Percentiles rank a stretch among this genome's conserved stretches.
These are phyloP conservation scores for Taphrorychus bicolor DNA, from an alignment of 2,888 invertebrate species.

Conservation along the genomic window DNA sequence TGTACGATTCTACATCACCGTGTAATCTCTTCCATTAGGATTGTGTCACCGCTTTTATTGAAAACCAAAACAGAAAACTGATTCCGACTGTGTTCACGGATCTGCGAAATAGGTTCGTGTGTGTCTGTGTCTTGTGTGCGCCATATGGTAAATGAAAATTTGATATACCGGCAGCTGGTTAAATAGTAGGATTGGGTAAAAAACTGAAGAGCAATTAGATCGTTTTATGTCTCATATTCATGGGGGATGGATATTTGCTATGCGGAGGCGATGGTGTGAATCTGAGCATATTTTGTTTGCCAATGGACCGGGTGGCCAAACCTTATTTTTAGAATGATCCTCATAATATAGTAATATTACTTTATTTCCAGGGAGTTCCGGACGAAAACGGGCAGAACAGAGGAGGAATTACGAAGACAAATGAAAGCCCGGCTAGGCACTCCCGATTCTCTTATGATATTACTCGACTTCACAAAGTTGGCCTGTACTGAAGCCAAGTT, in stretches of 20 bases:
- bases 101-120: slow-evolving; percentile 28
- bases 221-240: no score
- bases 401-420: slow-evolving; percentile 37
- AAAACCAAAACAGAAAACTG: slow-evolving; percentile 39
- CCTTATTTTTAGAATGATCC: background rate
- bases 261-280: background rate
- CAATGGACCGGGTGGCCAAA: background rate
- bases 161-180: slow-evolving; percentile 40
- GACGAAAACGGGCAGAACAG: slow-evolving; percentile 20
- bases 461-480: slow-evolving; percentile 41
- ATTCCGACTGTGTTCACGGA: slow-evolving; percentile 26
- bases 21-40: slow-evolving; percentile 35
- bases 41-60: slow-evolving; percentile 34
- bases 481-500: slow-evolving; percentile 38
- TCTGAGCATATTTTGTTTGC: background rate
- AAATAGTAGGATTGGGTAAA: slow-evolving; percentile 28
- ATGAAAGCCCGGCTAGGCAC: slow-evolving; percentile 41
- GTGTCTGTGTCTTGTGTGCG: background rate
- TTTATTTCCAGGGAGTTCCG: slow-evolving; percentile 17
- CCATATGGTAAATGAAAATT: slow-evolving; percentile 38
- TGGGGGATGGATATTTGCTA: no score
- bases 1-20: slow-evolving; percentile 33
- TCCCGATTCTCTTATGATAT: slow-evolving; percentile 43
- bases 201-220: slow-evolving; percentile 29
- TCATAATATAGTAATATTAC: background rate